A percentile compares a stretch with the other conserved stretches of the same genome.
Conservation (phyloP, 1,140 invertebrate species). For the Atta colombica region DNA sequence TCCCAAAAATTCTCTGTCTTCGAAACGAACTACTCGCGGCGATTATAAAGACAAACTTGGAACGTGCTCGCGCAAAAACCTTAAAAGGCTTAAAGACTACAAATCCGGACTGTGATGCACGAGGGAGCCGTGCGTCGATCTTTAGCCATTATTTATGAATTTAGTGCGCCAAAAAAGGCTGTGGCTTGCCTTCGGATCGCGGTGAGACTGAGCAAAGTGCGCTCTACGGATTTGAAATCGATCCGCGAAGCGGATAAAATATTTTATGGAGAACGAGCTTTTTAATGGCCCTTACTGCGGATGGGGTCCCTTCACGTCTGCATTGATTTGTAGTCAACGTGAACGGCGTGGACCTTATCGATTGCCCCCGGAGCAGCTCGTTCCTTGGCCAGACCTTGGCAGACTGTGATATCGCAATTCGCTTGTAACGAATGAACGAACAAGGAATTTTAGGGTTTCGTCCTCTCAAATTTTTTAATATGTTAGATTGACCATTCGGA, state of each 20-base stretch:
- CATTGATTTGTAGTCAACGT: slow-evolving; percentile 74
- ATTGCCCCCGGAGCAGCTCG: slow-evolving; percentile 65
- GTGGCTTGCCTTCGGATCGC: slow-evolving; percentile 54
- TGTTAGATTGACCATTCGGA: not conserved
- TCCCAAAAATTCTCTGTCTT: slow-evolving; percentile 30
- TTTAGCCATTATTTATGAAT: slow-evolving; percentile 84
- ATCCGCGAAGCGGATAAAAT: slow-evolving; percentile 79
- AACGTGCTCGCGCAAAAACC: slow-evolving; percentile 77
- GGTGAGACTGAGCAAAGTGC: slow-evolving; percentile 2
- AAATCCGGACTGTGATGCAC: slow-evolving; percentile 80
- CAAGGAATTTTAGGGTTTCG: not conserved
- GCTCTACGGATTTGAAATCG: slow-evolving; percentile 78
- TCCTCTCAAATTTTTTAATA: not conserved
- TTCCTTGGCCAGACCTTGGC: slow-evolving; percentile 38
- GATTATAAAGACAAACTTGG: slow-evolving; percentile 63
- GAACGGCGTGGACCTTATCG: slow-evolving; percentile 72
- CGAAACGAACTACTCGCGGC: slow-evolving; percentile 33
- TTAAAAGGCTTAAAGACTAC: slow-evolving; percentile 83
- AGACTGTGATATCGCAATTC: slow-evolving; percentile 70
- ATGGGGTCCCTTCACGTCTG: slow-evolving; percentile 55
- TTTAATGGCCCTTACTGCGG: slow-evolving; percentile 74
- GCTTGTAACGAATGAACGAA: not conserved
- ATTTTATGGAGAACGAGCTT: slow-evolving; percentile 78
- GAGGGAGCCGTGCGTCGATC: slow-evolving; percentile 69
- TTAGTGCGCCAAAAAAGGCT: slow-evolving; percentile 79